A percentile compares a stretch with the other conserved stretches of the same genome.
These are phyloP conservation scores for Coreoperca whiteheadi DNA, from an alignment of 2,113 vertebrate genomes.

Conservation along the genomic window DNA sequence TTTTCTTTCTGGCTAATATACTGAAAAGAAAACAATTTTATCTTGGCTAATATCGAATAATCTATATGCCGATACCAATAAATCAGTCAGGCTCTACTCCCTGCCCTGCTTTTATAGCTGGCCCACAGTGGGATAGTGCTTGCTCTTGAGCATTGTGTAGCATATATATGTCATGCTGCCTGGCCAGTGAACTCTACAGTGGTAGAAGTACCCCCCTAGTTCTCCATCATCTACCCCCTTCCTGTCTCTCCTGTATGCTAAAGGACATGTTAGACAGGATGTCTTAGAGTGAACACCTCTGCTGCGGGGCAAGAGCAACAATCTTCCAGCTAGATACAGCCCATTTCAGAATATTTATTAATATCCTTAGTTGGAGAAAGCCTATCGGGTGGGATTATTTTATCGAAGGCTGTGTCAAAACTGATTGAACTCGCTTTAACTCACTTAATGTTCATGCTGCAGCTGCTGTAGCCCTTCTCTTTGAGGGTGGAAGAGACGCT, in stretches of 20 bases:
- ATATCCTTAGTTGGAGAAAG: neutral
- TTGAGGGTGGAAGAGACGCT: neutral
- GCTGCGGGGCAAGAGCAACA: neutral
- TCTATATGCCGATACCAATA: no score
- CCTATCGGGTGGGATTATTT: conserved; percentile 30
- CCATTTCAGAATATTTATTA: conserved; percentile 5
- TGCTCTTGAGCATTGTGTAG: conserved; percentile 54
- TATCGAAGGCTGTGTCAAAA: conserved; percentile 28
- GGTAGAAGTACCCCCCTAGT: conserved; percentile 13
- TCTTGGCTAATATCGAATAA: no score
- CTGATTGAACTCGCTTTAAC: conserved; percentile 38
- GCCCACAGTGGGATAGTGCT: conserved; percentile 7
- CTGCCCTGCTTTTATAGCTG: conserved; percentile 15
- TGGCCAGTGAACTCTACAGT: conserved; percentile 1
- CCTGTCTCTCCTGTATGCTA: neutral
- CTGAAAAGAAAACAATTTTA: no score
- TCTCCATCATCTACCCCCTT: neutral
- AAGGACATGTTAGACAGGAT: neutral
- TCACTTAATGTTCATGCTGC: conserved; percentile 8
- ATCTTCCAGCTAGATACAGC: neutral
- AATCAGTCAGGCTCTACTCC: neutral
- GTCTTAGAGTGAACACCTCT: neutral
- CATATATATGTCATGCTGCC: conserved; percentile 47
- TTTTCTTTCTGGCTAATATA: no score
- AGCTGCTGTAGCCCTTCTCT: neutral